A percentile compares a stretch with the other conserved stretches of the same genome.
Evolutionary conservation across 2,113 vertebrate species (phyloP).

Genomic region (Colaptes auratus): DNA sequence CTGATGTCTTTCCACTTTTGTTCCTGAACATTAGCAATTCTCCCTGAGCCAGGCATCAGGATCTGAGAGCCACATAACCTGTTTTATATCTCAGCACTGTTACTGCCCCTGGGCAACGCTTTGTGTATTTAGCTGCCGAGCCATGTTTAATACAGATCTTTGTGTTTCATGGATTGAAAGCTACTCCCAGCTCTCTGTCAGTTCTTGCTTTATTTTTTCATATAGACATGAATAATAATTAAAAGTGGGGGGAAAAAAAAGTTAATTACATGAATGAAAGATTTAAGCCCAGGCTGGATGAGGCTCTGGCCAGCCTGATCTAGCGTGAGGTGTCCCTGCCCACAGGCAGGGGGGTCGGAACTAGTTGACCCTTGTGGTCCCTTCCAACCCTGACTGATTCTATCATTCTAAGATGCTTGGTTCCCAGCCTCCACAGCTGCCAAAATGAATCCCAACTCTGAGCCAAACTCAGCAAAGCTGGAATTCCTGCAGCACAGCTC

Average conservation of each 20-base stretch:
- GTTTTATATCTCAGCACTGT: not conserved
- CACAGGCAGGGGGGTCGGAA: no score
- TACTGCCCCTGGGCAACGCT: constrained; percentile 13
- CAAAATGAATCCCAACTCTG: constrained; percentile 42
- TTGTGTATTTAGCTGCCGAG: constrained; percentile 6
- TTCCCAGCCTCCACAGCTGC: constrained; percentile 62
- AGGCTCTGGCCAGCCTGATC: no score
- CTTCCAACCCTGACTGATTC: no score
- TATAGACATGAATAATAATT: not conserved
- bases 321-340: no score
- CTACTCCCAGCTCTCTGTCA: not conserved
- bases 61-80: not conserved
- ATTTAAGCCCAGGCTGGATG: no score
- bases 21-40: not conserved
- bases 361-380: no score
- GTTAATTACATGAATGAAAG: constrained; percentile 65
- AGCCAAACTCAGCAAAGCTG: constrained; percentile 39
- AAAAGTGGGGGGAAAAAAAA: no score
- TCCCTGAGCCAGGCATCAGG: not conserved
- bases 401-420: not conserved
- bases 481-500: constrained; percentile 40
- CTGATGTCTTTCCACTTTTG: not conserved
- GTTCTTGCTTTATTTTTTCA: constrained; percentile 40
- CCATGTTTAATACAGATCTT: not conserved
- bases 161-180: not conserved